These are phyloP conservation scores for Tetrapedia diversipes DNA, from an alignment of 2,888 invertebrate genomes.

Conservation along the genomic window DNA sequence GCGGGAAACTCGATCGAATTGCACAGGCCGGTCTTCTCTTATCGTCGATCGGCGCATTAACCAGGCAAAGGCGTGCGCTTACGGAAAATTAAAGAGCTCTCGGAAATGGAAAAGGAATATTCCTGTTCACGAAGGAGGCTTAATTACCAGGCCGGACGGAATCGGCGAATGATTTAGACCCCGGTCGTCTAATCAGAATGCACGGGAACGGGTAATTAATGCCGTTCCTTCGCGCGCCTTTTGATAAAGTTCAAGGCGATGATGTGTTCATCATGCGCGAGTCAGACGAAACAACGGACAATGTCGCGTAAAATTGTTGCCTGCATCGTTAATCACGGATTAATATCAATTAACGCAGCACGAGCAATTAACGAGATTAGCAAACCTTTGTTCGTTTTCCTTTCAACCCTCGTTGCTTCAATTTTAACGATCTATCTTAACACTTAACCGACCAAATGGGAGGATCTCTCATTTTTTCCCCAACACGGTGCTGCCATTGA, in stretches of 20 bases:
- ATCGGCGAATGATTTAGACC: constrained; percentile 45
- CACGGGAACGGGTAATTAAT: constrained; percentile 43
- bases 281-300: constrained; percentile 2
- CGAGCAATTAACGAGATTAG: background rate
- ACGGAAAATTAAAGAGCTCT: constrained; percentile 60
- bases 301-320: background rate
- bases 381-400: background rate
- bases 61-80: constrained; percentile 43
- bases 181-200: constrained; percentile 31
- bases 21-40: constrained; percentile 54
- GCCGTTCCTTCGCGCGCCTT: constrained; percentile 21
- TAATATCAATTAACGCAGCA: background rate
- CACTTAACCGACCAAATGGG: too few relatives aligned
- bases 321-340: background rate
- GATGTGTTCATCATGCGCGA: constrained; percentile 37
- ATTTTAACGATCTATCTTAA: too few relatives aligned
- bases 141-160: constrained; percentile 39
- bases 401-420: too few relatives aligned
- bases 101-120: constrained; percentile 31
- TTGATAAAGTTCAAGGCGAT: constrained; percentile 37
- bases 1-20: constrained; percentile 42
- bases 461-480: too few relatives aligned
- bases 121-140: constrained; percentile 22
- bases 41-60: constrained; percentile 57
- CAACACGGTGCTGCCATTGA: too few relatives aligned